phyloP scores from a whole-genome alignment of 2,797 vertebrate species.

The Sorex maritimensis region DNA sequence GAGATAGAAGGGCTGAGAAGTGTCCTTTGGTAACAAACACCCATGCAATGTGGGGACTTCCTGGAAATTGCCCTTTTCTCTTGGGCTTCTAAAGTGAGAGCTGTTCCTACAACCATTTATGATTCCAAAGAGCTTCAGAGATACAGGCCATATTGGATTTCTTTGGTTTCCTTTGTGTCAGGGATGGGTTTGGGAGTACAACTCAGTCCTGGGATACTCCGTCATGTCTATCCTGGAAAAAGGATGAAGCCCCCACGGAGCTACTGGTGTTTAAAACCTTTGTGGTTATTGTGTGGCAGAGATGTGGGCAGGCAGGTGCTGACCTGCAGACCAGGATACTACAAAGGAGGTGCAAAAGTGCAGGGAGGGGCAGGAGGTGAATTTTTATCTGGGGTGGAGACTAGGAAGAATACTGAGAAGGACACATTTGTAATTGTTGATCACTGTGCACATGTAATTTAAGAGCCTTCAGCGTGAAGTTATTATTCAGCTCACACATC shows the following conservation, averaged over 20 bases:
- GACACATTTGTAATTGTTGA: neutral
- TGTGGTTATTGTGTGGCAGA: neutral
- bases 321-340: neutral
- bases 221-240: slow-evolving; percentile 69
- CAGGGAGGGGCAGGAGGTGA: too few species aligned
- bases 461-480: too few species aligned
- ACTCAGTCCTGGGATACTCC: neutral
- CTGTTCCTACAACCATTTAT: too few species aligned
- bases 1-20: neutral
- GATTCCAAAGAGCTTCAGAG: neutral
- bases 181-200: neutral
- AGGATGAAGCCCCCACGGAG: slow-evolving; percentile 65
- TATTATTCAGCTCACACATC: neutral
- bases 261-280: slow-evolving; percentile 69
- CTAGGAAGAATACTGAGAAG: neutral
- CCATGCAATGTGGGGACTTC: neutral
- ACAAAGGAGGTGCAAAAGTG: neutral
- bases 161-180: neutral
- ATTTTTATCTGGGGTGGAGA: neutral
- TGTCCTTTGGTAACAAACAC: neutral
- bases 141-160: neutral
- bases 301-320: neutral
- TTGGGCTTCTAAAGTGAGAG: neutral
- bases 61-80: neutral
- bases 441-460: too few species aligned